Base-by-base conservation (phyloP, 2,113 vertebrate species). In the Etia nguti region DNA sequence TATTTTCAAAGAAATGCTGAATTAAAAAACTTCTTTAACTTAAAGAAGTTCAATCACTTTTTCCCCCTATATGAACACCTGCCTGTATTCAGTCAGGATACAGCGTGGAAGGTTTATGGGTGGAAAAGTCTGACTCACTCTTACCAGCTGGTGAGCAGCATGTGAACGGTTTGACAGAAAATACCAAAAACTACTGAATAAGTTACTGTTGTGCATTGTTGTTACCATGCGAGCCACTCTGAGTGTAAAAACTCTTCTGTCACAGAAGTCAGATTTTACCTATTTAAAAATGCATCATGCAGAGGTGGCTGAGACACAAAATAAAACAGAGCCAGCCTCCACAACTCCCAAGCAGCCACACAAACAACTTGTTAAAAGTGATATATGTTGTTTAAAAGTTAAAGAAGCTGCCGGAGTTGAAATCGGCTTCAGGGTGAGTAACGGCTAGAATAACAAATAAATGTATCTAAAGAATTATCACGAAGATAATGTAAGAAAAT, bases 341-440 rank as follows among this genome's bases (percentile, higher is more conserved):
- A 29, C 4, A 0, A 16, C 43, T 50, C 26, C 24, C 24, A 4
- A 68, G 36, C 46, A 77, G 73, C 29, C 46, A 31, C 10, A 6
- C 26, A 18, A 52, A 31, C 73, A 1, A 20, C 46, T n/a, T 13
- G 70, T 50, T 77, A 26, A 50, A 77, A 77, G 24, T 77, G 73
- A 77, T 52, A 31, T 50, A 77, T 52, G 46, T 77, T n/a, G 73
- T 77, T 77, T 77, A 52, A 50, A 52, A 77, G 16, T 50, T 77
- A 8, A 50, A 20, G 16, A 50, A 50, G 43, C 70, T 31, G 26
- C 26, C 12, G 43, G 16, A 77, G 70, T 31, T 31, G 18, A 31
- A 77, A 77, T 77, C 10, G 0, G 46, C 73, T 77, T 52, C 4
- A 2, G 26, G 46, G 26, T 13, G 26, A 77, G 46, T 31, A 13